Evolutionary conservation across 1,140 invertebrate species (phyloP).

Genomic region (Orchestia grillus): DNA sequence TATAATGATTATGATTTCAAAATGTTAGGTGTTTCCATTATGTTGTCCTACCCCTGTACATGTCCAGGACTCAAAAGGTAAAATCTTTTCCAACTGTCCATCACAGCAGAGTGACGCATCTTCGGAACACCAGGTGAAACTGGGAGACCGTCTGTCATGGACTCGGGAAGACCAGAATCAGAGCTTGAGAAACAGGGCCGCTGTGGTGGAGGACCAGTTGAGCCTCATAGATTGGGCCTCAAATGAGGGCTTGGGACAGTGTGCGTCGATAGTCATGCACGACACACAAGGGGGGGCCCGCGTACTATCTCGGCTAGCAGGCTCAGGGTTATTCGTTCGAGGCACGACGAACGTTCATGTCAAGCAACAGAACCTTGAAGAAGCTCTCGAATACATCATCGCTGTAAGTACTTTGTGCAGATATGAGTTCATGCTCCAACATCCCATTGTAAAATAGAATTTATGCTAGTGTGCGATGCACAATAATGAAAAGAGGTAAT

Average conservation of each 20-base stretch:
- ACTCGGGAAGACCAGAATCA: background rate
- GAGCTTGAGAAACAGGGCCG: background rate
- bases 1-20: no score
- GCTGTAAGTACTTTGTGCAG: background rate
- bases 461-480: background rate
- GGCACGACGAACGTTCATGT: background rate
- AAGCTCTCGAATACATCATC: background rate
- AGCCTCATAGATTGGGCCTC: background rate
- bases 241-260: background rate
- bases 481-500: background rate
- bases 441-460: no score
- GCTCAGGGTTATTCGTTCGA: background rate
- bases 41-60: no score
- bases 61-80: no score
- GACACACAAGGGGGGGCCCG: background rate
- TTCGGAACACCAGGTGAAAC: no score
- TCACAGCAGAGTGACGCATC: no score
- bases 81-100: no score
- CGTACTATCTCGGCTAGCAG: background rate
- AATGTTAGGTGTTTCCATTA: no score
- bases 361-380: background rate
- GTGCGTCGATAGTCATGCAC: background rate
- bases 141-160: background rate
- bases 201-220: background rate
- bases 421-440: no score